These are phyloP conservation scores for Irena cyanogastra DNA, from an alignment of 2,113 vertebrate genomes.

Conservation along the genomic window DNA sequence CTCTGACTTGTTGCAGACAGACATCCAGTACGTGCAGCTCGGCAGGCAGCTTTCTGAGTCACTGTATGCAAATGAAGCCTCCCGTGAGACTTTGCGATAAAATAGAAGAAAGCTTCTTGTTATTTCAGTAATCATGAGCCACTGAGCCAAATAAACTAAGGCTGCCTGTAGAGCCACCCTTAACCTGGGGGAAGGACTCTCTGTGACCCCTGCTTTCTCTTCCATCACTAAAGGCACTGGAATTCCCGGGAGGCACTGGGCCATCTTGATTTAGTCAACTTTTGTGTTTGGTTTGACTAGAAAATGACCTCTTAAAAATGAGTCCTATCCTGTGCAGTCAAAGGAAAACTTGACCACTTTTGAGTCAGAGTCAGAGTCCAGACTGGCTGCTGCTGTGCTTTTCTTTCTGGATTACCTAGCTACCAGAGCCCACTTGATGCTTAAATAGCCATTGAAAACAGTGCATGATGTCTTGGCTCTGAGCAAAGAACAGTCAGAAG, in stretches of 20 bases:
- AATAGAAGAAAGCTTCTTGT: slow-evolving; percentile 51
- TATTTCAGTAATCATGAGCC: slow-evolving; percentile 4
- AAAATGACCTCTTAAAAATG: neutral
- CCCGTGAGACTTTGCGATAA: slow-evolving; percentile 49
- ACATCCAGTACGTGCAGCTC: slow-evolving; percentile 65
- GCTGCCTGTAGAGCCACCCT: neutral
- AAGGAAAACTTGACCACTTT: neutral
- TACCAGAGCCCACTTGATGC: neutral
- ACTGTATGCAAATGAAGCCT: slow-evolving; percentile 64
- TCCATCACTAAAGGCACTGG: neutral
- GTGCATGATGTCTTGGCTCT: neutral
- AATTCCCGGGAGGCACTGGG: neutral
- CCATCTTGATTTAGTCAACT: neutral
- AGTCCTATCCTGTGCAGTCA: neutral
- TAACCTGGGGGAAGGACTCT: neutral
- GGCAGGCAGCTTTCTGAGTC: slow-evolving; percentile 66
- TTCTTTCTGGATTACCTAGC: neutral
- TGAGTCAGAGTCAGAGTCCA: neutral
- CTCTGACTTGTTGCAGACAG: slow-evolving; percentile 60
- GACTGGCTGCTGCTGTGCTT: fast-evolving
- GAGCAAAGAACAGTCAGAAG: neutral
- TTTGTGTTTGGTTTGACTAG: neutral
- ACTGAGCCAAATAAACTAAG: neutral
- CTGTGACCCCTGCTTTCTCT: neutral
- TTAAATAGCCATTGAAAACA: neutral